phyloP scores from a whole-genome alignment of 2,113 vertebrate genomes.

The Solenodon paradoxus region DNA sequence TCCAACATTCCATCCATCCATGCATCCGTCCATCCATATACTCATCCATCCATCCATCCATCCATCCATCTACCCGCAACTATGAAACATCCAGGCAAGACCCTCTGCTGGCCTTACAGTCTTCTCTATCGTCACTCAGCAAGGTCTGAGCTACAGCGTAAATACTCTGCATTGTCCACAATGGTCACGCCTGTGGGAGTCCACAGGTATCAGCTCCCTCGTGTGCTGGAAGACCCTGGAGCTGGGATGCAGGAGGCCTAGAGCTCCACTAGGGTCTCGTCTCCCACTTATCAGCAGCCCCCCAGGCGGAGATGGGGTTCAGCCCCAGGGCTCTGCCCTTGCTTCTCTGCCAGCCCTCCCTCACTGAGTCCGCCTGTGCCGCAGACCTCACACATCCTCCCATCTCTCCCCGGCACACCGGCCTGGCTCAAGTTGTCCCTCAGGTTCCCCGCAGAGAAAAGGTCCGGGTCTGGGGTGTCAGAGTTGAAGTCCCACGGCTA shows the following conservation, averaged over 20 bases:
- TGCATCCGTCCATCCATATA: too few species aligned
- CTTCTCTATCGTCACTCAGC: too few species aligned
- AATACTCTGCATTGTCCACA: accelerated
- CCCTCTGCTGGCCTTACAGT: neutral
- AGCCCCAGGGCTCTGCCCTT: accelerated
- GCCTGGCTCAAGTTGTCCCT: too few species aligned
- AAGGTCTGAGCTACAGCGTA: neutral
- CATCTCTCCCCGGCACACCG: too few species aligned
- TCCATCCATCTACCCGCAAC: neutral
- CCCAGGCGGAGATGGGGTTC: neutral
- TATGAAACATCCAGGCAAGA: neutral
- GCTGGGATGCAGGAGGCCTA: neutral
- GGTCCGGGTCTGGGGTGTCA: too few species aligned
- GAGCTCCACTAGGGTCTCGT: neutral
- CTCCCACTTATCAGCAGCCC: neutral
- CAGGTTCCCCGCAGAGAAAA: too few species aligned
- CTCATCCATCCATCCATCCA: too few species aligned
- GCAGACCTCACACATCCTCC: too few species aligned
- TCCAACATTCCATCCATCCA: too few species aligned
- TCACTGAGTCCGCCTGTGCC: neutral
- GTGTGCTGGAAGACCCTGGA: neutral
- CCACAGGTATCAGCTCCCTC: too few species aligned
- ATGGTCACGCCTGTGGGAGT: neutral
- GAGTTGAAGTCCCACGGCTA: accelerated
- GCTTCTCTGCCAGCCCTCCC: neutral